Conservation (phyloP, 2,888 invertebrate genomes). For the Deilephila elpenor region DNA sequence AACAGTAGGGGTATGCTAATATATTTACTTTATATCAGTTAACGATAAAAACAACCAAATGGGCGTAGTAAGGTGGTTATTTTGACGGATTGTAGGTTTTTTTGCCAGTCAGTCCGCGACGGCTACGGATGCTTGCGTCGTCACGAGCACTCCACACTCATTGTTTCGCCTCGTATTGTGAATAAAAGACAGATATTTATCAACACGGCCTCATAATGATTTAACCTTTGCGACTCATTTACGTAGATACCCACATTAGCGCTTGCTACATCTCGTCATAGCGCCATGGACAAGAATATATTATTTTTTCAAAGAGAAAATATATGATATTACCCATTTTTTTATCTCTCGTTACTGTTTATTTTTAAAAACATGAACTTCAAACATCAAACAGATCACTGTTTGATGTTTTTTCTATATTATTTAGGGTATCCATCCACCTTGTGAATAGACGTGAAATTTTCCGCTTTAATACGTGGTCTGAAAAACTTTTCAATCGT, state of each 20-base stretch:
- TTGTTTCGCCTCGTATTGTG: slow-evolving; percentile 53
- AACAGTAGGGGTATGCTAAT: too few species aligned
- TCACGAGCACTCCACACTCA: slow-evolving; percentile 40
- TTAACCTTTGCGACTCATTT: slow-evolving; percentile 34
- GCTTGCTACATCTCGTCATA: background rate
- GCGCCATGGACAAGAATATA: background rate
- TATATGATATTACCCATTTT: too few species aligned
- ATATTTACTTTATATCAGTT: too few species aligned
- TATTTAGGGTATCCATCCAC: too few species aligned
- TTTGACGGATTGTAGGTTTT: slow-evolving; percentile 14
- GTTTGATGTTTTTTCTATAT: too few species aligned
- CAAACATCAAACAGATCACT: too few species aligned
- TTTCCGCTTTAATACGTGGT: too few species aligned
- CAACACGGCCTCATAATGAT: slow-evolving; percentile 48
- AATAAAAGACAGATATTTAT: slow-evolving; percentile 54
- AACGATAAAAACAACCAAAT: background rate
- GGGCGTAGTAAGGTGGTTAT: background rate
- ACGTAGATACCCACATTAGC: background rate
- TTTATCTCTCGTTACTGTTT: too few species aligned
- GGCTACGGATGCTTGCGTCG: slow-evolving; percentile 52
- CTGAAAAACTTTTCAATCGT: too few species aligned
- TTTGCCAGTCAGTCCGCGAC: slow-evolving; percentile 10
- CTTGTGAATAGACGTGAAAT: too few species aligned
- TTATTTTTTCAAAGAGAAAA: background rate
- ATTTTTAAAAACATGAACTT: too few species aligned